phyloP scores from a whole-genome alignment of 2,113 vertebrate species.

The Pangasianodon hypophthalmus region DNA sequence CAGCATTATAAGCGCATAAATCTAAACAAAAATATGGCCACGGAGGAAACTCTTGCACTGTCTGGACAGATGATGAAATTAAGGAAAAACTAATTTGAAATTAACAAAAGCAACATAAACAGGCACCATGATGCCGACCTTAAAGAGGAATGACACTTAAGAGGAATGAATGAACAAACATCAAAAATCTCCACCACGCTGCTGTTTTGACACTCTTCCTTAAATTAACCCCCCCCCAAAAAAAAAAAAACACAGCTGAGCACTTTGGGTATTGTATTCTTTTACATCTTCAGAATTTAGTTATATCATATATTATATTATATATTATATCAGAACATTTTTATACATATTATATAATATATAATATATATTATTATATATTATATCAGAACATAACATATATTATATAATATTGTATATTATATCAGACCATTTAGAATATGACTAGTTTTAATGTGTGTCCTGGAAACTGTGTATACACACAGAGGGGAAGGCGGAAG shows the following conservation, averaged over 20 bases:
- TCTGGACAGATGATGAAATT: neutral
- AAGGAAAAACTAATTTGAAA: neutral
- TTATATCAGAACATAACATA: too few species aligned
- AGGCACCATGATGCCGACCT: neutral
- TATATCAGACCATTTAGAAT: too few species aligned
- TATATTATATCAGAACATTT: too few species aligned
- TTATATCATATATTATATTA: too few species aligned
- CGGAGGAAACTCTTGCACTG: neutral
- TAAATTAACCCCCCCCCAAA: too few species aligned
- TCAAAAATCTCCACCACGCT: too few species aligned
- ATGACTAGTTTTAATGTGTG: neutral
- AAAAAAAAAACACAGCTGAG: too few species aligned
- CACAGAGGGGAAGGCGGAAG: neutral
- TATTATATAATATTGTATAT: too few species aligned
- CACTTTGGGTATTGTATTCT: neutral
- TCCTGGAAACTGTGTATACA: neutral
- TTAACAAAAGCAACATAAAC: neutral
- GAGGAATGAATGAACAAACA: neutral
- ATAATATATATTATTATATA: too few species aligned
- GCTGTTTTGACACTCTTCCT: too few species aligned
- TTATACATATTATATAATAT: too few species aligned
- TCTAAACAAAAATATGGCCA: neutral
- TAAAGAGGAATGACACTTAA: neutral
- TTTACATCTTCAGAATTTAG: neutral
- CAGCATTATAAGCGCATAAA: neutral